phyloP scores from a whole-genome alignment of 2,797 vertebrate genomes.

The Nyctalus aviator region DNA sequence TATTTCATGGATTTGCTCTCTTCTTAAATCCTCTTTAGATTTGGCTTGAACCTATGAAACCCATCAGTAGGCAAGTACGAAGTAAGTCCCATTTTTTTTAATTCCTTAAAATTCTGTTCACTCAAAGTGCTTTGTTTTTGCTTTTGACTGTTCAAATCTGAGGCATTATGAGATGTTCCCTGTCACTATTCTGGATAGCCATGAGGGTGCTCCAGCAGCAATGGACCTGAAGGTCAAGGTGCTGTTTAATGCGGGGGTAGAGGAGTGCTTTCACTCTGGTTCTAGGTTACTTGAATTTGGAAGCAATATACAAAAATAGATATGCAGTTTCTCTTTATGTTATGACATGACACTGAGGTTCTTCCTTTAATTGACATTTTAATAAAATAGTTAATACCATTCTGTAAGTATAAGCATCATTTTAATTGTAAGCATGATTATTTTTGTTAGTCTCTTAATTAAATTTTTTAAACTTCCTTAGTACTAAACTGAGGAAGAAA shows the following conservation, averaged over 20 bases:
- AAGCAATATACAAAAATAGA: not conserved
- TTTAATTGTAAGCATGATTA: not conserved
- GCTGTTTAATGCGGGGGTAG: fast-evolving
- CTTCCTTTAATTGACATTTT: not conserved
- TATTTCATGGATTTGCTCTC: slow-evolving; percentile 54
- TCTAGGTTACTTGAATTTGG: not conserved
- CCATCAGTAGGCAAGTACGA: slow-evolving; percentile 94
- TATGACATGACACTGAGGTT: not conserved
- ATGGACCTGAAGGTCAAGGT: not conserved
- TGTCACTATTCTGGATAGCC: not conserved
- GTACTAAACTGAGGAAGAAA: not conserved
- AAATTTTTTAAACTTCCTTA: not conserved
- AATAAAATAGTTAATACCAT: not conserved
- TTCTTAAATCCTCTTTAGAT: slow-evolving; percentile 90
- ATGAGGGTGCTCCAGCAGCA: fast-evolving
- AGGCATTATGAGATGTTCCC: fast-evolving
- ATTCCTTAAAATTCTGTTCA: slow-evolving; percentile 63
- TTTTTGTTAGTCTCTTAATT: not conserved
- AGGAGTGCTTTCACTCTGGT: not conserved
- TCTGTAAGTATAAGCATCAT: not conserved
- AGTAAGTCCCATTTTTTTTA: slow-evolving; percentile 90
- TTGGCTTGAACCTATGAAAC: slow-evolving; percentile 97
- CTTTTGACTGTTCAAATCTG: slow-evolving; percentile 32
- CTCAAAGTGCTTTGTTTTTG: slow-evolving; percentile 45
- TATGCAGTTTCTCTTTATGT: not conserved